These are phyloP conservation scores for Drosophila lacicola DNA, from an alignment of 2,888 invertebrate genomes.

Conservation along the genomic window DNA sequence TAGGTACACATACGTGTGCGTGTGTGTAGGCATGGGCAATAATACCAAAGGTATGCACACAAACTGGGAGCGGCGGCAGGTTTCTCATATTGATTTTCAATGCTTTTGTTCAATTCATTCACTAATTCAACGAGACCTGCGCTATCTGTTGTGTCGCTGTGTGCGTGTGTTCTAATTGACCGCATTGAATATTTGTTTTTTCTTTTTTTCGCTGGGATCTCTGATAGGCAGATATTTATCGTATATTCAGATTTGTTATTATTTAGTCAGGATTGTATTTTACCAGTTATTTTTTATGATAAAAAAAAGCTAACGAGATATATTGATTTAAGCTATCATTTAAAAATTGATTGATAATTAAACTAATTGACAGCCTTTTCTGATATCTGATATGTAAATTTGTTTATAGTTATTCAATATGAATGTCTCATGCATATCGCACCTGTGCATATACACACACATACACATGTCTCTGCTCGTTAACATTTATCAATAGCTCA, in stretches of 20 bases:
- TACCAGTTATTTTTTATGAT: too few relatives aligned
- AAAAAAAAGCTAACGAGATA: too few relatives aligned
- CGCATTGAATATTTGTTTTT: conserved; percentile 42
- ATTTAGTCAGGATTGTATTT: not conserved
- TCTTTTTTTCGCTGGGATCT: not conserved
- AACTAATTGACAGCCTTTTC: conserved; percentile 7
- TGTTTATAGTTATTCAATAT: conserved; percentile 2
- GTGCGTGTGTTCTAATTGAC: conserved; percentile 61
- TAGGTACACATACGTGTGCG: conserved; percentile 34
- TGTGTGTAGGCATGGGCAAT: conserved; percentile 39
- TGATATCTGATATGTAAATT: conserved; percentile 9
- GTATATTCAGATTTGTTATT: not conserved
- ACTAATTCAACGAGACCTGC: conserved; percentile 67
- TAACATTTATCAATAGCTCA: conserved; percentile 14
- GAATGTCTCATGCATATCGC: conserved; percentile 2
- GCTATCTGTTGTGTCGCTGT: conserved; percentile 40
- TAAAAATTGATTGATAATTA: conserved; percentile 23
- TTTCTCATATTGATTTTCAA: conserved; percentile 78
- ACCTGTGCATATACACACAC: conserved; percentile 34
- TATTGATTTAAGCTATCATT: not conserved
- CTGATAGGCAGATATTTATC: conserved; percentile 17
- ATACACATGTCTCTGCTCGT: not conserved
- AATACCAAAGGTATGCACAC: conserved; percentile 59
- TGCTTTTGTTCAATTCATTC: conserved; percentile 77
- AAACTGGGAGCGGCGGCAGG: conserved; percentile 79